Percentiles rank a stretch among this genome's conserved stretches.
Conservation (phyloP, 2,797 vertebrate genomes). For the Pseudopleuronectes americanus region DNA sequence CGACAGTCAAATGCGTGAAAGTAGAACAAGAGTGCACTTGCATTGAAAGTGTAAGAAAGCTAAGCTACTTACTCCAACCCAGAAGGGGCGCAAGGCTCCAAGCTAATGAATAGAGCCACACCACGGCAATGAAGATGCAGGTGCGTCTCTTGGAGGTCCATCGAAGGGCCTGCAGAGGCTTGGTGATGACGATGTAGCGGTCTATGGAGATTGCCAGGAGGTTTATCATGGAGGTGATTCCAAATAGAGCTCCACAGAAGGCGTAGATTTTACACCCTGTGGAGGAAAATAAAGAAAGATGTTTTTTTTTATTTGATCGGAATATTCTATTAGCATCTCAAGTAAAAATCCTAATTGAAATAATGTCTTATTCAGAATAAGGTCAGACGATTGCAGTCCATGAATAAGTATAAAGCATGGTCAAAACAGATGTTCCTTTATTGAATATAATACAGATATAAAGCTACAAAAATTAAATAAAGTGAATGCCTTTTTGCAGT, state of each 20-base stretch:
- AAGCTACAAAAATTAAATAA: not conserved
- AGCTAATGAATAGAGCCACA: slow-evolving; percentile 92
- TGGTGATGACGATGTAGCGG: slow-evolving; percentile 95
- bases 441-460: not conserved
- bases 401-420: too few relatives aligned
- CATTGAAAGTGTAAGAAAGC: not conserved
- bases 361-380: too few relatives aligned
- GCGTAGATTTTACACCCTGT: slow-evolving; percentile 91
- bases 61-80: slow-evolving; percentile 91
- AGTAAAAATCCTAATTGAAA: too few relatives aligned
- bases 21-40: not conserved
- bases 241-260: slow-evolving; percentile 95
- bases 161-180: slow-evolving; percentile 88
- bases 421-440: too few relatives aligned
- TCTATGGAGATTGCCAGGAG: slow-evolving; percentile 92
- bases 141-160: slow-evolving; percentile 88
- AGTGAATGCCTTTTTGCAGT: too few relatives aligned
- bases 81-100: slow-evolving; percentile 96
- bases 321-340: too few relatives aligned
- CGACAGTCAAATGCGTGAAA: not conserved
- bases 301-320: not conserved
- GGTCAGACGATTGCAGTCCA: too few relatives aligned
- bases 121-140: slow-evolving; percentile 82
- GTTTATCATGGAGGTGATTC: slow-evolving; percentile 95
- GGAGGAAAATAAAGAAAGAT: not conserved